Evolutionary conservation across 2,888 invertebrate species (phyloP), one percentile per base, ranked within the genome.

Genomic region (Gortyna flavago): DNA sequence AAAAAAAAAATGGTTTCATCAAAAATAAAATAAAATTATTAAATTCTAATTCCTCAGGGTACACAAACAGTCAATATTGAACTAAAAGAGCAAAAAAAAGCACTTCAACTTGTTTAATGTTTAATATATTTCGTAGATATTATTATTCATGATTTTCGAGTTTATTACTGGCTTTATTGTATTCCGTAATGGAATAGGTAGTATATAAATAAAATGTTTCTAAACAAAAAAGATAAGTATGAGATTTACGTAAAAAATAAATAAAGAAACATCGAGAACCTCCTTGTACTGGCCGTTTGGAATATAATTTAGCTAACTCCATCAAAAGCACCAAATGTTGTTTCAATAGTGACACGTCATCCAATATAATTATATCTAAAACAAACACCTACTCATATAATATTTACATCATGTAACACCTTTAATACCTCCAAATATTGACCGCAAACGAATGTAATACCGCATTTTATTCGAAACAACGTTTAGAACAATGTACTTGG

Each of bases 331-430:
- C 18, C 1, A n/a, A 65, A n/a, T 38, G n/a, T 41, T 16, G n/a
- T 41, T n/a, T 41, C 2, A 6, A n/a, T n/a, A n/a, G n/a, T n/a
- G n/a, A 21, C 51, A 62, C 62, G 29, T 64, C 44, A 13, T 69
- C 44, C 32, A 18, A 48, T 25, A 25, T 38, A 62, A 64, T 74
- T 74, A 54, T 57, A 75, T 74, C 65, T 38, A 18, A 59, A 59
- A 80, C 80, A 41, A 64, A 51, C 68, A 44, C 13, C 38, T 38
- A 25, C 59, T 67, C 51, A 21, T 51, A 80, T 44, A 81, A 59
- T 71, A 68, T 79, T 77, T 68, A 65, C 71, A n/a, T 62, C 51
- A 62, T 70, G 59, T 44, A 73, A 54, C 51, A 74, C 82, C 44
- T 73, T 35, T 59, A 62, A 77, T 44, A 59, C 35, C n/a, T 44